Evolutionary conservation across 2,797 vertebrate species (phyloP), one percentile per base, ranked within the genome.

Genomic region (Crocodylus rhombifer): DNA sequence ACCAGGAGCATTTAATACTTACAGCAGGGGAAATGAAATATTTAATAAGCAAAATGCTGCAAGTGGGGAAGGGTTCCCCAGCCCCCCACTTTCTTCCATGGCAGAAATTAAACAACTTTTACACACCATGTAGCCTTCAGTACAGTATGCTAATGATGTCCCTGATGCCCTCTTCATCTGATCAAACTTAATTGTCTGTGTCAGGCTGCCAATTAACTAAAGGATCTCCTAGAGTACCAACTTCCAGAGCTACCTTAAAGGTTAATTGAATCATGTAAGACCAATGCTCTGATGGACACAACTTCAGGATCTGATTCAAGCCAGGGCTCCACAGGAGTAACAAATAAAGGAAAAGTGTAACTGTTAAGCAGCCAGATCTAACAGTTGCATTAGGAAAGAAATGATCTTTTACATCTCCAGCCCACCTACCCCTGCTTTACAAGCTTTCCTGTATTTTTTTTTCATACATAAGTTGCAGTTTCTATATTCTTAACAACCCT

Each of bases 201-300:
- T 98, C 98, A 98, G 97, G 96, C 97, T 98, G 98, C 98, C 98
- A 98, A 98, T 98, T 98, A 98, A 98, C 98, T 97, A 96, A 97
- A 94, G 93, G 96, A 97, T 98, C 97, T 98, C 97, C 96, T 96
- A 93, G 95, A 90, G 91, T 96, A 98, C 97, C 96, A 95, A 97
- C 97, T 97, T 98, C 97, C 97, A 97, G 85, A 98, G 97, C 97
- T 98, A 97, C 96, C 97, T 96, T 97, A 97, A 98, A 98, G 98
- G 98, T 98, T 98, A 98, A 99, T 98, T 98, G 98, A 98, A 98
- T 98, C 98, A 98, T 97, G 98, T 97, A 97, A 97, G 95, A 95
- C 97, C 90, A 95, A 97, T 77, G 96, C 97, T 98, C 97, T 95
- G 95, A 97, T 95, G 96, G 98, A 97, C 97, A 83, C 95, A 97